Evolutionary conservation across 2,113 vertebrate species (phyloP).

Genomic region (Tetrao urogallus): DNA sequence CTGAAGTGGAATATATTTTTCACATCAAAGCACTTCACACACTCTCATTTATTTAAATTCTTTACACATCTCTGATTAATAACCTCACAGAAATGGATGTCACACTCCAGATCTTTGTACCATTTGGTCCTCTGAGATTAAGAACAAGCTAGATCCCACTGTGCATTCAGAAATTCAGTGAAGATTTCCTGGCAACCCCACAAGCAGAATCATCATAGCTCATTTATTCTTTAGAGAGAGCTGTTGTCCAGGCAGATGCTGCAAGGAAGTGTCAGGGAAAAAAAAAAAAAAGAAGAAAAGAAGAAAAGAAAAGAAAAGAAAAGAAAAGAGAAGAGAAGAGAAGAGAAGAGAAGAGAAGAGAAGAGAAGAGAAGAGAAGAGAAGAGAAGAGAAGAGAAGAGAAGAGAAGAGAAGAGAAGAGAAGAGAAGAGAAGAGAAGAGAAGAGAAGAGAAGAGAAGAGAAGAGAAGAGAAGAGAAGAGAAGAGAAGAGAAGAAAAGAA

Average conservation of each 20-base stretch:
- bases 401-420: too few relatives aligned
- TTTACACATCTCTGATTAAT: constrained; percentile 22
- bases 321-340: too few relatives aligned
- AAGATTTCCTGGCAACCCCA: constrained; percentile 26
- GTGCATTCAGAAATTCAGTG: constrained; percentile 4
- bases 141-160: constrained; percentile 39
- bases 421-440: not conserved
- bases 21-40: constrained; percentile 29
- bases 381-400: not conserved
- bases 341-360: not conserved
- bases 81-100: constrained; percentile 24
- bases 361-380: not conserved
- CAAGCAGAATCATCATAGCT: not conserved
- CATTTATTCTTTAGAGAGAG: constrained; percentile 7
- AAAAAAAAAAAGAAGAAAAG: not conserved
- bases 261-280: not conserved
- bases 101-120: constrained; percentile 3
- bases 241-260: not conserved
- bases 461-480: too few relatives aligned
- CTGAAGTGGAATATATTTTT: constrained; percentile 37
- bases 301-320: too few relatives aligned
- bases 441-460: not conserved
- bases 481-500: not conserved
- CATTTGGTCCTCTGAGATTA: not conserved
- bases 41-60: constrained; percentile 52